Conservation (phyloP, 2,113 vertebrate species). For the Pollimyrus isidori region DNA sequence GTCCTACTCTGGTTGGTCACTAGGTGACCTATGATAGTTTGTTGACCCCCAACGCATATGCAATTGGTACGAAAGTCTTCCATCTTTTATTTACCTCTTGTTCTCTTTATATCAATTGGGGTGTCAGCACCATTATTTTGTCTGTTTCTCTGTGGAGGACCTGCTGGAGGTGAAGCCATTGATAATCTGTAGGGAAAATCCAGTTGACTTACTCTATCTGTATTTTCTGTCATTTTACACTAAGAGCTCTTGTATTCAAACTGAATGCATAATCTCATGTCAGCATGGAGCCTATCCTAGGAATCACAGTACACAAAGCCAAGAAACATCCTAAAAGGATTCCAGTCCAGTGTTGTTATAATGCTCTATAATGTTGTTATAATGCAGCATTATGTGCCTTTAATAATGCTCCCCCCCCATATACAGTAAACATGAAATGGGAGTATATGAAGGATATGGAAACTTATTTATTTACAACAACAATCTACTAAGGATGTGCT, state of each 20-base stretch:
- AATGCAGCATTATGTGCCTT: not conserved
- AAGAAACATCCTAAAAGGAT: not conserved
- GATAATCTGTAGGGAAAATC: not conserved
- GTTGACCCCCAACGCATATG: not conserved
- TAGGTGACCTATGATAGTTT: not conserved
- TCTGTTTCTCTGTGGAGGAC: not conserved
- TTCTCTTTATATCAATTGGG: not conserved
- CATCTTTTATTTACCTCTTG: not conserved
- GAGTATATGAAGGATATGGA: no score
- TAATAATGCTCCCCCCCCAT: not conserved
- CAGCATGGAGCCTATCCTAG: not conserved
- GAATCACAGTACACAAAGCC: not conserved
- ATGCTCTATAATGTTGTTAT: not conserved
- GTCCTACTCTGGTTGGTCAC: not conserved
- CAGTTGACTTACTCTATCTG: not conserved
- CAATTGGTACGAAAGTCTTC: not conserved
- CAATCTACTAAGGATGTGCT: not conserved
- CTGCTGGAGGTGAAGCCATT: not conserved
- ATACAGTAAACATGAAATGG: not conserved
- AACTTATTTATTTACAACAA: not conserved
- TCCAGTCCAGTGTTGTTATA: not conserved
- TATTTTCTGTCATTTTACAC: not conserved
- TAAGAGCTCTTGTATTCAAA: not conserved
- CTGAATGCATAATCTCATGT: not conserved
- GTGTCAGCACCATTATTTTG: not conserved